Conservation (phyloP, 2,888 invertebrate species). For the Odontocolon sp. region DNA sequence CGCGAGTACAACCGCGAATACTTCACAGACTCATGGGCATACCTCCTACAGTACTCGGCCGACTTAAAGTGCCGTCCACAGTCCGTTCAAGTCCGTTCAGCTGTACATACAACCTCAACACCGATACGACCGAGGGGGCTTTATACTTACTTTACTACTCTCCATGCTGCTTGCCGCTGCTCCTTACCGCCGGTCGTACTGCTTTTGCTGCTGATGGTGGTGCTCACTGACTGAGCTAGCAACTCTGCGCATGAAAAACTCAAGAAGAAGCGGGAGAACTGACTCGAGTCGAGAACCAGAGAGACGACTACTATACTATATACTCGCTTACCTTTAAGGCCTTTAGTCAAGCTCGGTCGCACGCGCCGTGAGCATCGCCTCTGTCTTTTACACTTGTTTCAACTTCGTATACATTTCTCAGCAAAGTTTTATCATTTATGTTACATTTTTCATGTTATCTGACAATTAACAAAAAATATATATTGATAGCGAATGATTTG, state of each 20-base stretch:
- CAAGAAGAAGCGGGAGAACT: constrained; percentile 49
- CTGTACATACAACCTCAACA: neutral
- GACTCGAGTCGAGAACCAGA: constrained; percentile 48
- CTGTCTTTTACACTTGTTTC: constrained; percentile 43
- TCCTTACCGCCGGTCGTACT: constrained; percentile 33
- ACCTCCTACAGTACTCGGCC: constrained; percentile 49
- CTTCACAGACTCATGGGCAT: constrained; percentile 42
- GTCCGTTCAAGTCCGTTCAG: neutral
- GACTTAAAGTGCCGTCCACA: constrained; percentile 35
- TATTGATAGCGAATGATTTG: neutral
- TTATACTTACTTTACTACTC: constrained; percentile 37
- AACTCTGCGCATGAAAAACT: constrained; percentile 67
- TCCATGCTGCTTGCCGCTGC: constrained; percentile 31
- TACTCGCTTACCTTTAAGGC: constrained; percentile 69
- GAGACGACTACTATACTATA: constrained; percentile 58
- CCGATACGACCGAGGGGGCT: constrained; percentile 7
- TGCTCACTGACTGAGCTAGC: constrained; percentile 26
- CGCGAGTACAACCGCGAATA: constrained; percentile 54
- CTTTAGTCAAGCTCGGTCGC: constrained; percentile 75
- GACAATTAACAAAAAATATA: too few relatives aligned
- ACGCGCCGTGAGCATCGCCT: constrained; percentile 70
- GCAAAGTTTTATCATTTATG: too few relatives aligned
- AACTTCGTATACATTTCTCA: too few relatives aligned
- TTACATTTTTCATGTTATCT: too few relatives aligned
- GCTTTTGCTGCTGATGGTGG: constrained; percentile 12